Evolutionary conservation across 2,888 invertebrate genomes (phyloP).

Genomic region (Agrochola circellaris): DNA sequence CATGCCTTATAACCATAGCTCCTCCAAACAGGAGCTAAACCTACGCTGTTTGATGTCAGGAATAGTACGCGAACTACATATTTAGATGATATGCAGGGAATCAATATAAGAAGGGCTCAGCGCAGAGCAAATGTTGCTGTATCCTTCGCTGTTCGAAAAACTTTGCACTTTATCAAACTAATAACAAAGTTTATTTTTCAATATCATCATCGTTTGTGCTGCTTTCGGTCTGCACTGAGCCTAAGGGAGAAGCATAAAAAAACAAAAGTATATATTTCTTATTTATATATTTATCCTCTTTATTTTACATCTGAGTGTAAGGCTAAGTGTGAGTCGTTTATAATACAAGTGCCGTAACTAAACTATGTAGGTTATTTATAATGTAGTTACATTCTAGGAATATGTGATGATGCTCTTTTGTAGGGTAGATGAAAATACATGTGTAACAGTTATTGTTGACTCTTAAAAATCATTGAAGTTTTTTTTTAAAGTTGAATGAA

Average conservation of each 20-base stretch:
- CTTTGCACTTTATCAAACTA: neutral
- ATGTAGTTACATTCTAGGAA: conserved; percentile 52
- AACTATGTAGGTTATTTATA: conserved; percentile 49
- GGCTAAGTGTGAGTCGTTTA: conserved; percentile 76
- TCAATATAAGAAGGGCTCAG: neutral
- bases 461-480: neutral
- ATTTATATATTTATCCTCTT: conserved; percentile 75
- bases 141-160: neutral
- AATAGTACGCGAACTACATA: neutral
- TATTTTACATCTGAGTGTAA: conserved; percentile 79
- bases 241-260: conserved; percentile 8
- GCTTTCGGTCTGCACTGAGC: neutral
- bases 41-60: neutral
- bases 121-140: neutral
- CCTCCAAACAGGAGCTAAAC: neutral
- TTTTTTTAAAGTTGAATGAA: neutral
- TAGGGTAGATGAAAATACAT: neutral
- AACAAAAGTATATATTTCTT: conserved; percentile 59
- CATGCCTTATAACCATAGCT: neutral
- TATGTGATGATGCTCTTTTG: conserved; percentile 54
- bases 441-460: too few relatives aligned
- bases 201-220: neutral
- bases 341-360: conserved; percentile 74
- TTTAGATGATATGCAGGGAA: neutral
- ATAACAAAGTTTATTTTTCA: neutral